Conservation (phyloP, 2,888 invertebrate genomes). For the Tenthredo amoena region DNA sequence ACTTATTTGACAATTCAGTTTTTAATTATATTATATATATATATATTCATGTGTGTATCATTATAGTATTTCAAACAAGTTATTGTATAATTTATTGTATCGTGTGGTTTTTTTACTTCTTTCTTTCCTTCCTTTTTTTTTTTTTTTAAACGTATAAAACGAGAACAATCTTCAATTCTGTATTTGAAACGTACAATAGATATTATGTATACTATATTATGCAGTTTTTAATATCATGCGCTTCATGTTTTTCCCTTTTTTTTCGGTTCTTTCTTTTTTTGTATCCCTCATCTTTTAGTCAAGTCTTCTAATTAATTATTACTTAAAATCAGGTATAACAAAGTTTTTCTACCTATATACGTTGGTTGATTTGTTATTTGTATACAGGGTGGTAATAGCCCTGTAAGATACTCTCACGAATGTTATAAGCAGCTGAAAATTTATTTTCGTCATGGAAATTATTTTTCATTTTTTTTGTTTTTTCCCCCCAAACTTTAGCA, state of each 20-base stretch:
- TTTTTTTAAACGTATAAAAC: background rate
- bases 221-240: background rate
- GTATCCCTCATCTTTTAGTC: background rate
- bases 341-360: conserved; percentile 18
- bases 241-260: background rate
- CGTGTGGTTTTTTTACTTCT: background rate
- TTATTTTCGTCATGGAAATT: too few species aligned
- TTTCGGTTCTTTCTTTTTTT: background rate
- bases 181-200: background rate
- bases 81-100: conserved; percentile 9
- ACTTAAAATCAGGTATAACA: conserved; percentile 32
- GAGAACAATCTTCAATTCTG: background rate
- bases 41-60: background rate
- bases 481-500: too few species aligned
- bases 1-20: background rate
- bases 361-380: too few species aligned
- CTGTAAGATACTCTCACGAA: too few species aligned
- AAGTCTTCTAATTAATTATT: background rate
- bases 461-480: too few species aligned
- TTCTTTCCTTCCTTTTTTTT: background rate
- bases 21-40: background rate
- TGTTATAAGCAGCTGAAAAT: too few species aligned
- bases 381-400: too few species aligned
- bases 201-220: background rate
- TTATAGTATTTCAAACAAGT: conserved; percentile 1